Evolutionary conservation across 2,113 vertebrate genomes (phyloP), one percentile per base, ranked within the genome.

Genomic region (Notiomystis cincta): DNA sequence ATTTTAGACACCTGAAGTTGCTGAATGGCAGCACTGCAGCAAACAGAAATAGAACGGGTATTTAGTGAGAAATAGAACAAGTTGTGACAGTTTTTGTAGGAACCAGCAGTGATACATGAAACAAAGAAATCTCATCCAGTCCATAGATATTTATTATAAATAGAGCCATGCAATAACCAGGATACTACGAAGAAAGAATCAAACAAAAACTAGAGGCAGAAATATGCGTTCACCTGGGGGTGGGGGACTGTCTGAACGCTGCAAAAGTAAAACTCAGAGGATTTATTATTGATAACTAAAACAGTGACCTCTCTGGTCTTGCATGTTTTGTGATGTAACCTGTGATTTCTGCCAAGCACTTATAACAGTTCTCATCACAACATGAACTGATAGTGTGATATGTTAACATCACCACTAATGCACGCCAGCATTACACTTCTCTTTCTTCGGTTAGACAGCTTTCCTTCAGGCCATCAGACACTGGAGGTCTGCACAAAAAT

Each of bases 381-480:
- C 89, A 93, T 90, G 95, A 97, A 93, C 94, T 95, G 94, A 95
- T 92, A 96, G 93, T 91, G 95, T 96, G 95, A 96, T 95, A 95
- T 93, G 92, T 96, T 93, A 94, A 89, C 94, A 95, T 91, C 89
- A 69, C 93, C 87, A 73, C 87, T 86, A 73, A 97, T 82, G 84
- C 56, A 96, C 60, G 90, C 93, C 93, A 95, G 90, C 82, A 94
- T 86, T 96, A 95, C 96, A 96, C 92, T 96, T 96, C 57, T 95
- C 96, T 89, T 64, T 90, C 93, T 93, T 90, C 56, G 0, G 7
- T 86, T 94, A 96, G 92, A 96, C 92, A 97, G 90, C 87, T 94
- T 96, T 96, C 93, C 95, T 97, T 93, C 90, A 89, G 96, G 90
- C 87, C 93, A 81, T 87, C 93, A 96, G 78, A 89, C 82, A 35